phyloP scores from a whole-genome alignment of 2,113 vertebrate species.

The Haemorhous mexicanus region DNA sequence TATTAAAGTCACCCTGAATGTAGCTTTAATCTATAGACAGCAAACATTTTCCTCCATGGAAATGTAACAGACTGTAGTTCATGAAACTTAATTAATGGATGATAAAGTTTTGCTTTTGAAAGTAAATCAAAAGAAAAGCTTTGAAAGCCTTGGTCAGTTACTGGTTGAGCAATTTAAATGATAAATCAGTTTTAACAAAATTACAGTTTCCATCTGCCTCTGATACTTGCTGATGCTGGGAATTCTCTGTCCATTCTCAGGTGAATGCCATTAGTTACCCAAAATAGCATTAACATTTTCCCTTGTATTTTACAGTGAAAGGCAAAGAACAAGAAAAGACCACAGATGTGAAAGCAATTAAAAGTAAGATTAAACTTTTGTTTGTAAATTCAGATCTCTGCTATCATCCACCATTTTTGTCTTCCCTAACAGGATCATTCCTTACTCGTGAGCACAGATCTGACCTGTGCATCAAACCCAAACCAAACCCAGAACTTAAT shows the following conservation, averaged over 20 bases:
- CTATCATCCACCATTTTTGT: not conserved
- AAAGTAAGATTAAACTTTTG: conserved; percentile 77
- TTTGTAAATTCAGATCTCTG: not conserved
- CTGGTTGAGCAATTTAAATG: not conserved
- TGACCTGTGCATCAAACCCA: not conserved
- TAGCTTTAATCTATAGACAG: not conserved
- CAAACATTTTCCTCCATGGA: not conserved
- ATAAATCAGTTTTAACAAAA: not conserved
- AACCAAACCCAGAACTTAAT: not conserved
- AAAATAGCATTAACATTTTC: not conserved
- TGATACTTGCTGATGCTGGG: not conserved
- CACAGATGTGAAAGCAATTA: conserved; percentile 80
- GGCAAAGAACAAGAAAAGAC: conserved; percentile 90
- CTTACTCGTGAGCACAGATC: not conserved
- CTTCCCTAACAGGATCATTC: not conserved
- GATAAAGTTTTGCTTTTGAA: not conserved
- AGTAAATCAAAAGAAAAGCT: not conserved
- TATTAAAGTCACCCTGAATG: not conserved
- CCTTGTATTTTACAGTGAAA: conserved; percentile 83
- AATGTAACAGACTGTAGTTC: not conserved
- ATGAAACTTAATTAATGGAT: not conserved
- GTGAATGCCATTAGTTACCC: not conserved
- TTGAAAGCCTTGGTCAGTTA: not conserved
- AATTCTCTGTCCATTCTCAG: not conserved
- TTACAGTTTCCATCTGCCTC: not conserved